Percentiles rank a stretch among this genome's conserved stretches.
Conservation (phyloP, 2,888 invertebrate genomes). For the Drosophila algonquin region DNA sequence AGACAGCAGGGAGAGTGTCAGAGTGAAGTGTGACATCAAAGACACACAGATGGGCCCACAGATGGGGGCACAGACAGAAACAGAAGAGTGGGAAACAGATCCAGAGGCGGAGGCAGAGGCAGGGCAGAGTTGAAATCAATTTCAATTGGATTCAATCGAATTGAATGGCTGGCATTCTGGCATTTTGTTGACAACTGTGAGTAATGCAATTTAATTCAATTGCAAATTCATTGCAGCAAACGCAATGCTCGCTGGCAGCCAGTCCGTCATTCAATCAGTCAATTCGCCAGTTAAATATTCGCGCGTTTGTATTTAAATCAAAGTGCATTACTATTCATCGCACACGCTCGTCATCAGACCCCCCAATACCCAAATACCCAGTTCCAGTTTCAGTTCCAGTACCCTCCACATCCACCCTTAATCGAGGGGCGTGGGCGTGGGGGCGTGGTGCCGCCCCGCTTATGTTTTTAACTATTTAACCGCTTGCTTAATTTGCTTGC, state of each 20-base stretch:
- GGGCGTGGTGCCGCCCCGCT: slow-evolving; percentile 20
- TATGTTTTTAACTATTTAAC: slow-evolving; percentile 57
- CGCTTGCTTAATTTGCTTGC: slow-evolving; percentile 52
- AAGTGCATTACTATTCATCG: slow-evolving; percentile 63
- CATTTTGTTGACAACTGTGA: slow-evolving; percentile 79
- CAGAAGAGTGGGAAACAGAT: slow-evolving; percentile 8
- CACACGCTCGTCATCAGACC: slow-evolving; percentile 37
- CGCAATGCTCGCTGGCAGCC: slow-evolving; percentile 20
- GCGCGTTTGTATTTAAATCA: slow-evolving; percentile 65
- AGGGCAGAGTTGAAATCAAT: slow-evolving; percentile 63
- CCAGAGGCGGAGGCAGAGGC: slow-evolving; percentile 12
- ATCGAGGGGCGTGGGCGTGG: slow-evolving; percentile 14
- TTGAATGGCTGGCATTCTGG: slow-evolving; percentile 75
- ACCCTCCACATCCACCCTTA: background rate
- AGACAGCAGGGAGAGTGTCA: slow-evolving; percentile 53
- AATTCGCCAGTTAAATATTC: slow-evolving; percentile 24
- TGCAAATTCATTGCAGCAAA: slow-evolving; percentile 65
- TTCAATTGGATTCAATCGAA: slow-evolving; percentile 76
- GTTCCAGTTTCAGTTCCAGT: no score
- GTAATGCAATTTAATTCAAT: slow-evolving; percentile 80
- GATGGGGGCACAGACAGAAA: background rate
- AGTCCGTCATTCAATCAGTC: background rate
- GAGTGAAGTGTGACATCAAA: slow-evolving; percentile 66
- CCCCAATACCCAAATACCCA: background rate
- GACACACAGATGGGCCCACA: slow-evolving; percentile 9